Conservation (phyloP, 2,797 vertebrate genomes). For the Perodicticus potto region DNA sequence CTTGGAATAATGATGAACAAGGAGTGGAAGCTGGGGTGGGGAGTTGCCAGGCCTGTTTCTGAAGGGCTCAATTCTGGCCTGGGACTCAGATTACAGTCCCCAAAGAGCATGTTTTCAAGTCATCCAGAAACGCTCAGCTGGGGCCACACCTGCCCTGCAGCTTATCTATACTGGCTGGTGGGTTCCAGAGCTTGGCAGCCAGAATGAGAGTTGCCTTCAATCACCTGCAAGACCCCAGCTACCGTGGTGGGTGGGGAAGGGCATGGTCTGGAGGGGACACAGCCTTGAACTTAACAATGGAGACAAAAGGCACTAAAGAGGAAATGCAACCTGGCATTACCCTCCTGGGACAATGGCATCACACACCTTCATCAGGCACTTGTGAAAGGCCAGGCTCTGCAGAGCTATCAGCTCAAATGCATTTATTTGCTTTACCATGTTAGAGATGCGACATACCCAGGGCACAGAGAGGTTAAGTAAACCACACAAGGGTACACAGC, state of each 20-base stretch:
- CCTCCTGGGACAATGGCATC: rapidly evolving
- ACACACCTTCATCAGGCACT: rapidly evolving
- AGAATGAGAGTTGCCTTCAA: not conserved
- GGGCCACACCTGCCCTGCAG: rapidly evolving
- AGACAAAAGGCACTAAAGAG: not conserved
- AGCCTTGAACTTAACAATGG: not conserved
- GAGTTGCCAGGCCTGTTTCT: rapidly evolving
- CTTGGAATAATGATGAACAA: not conserved
- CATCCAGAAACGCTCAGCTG: not conserved
- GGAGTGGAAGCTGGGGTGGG: not conserved
- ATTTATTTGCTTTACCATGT: rapidly evolving
- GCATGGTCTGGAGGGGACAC: not conserved
- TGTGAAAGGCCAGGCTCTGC: not conserved
- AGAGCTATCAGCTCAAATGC: rapidly evolving
- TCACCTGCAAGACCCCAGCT: not conserved
- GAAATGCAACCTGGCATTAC: rapidly evolving
- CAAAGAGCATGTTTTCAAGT: rapidly evolving
- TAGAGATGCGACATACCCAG: no score
- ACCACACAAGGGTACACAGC: not conserved
- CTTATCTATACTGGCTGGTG: rapidly evolving
- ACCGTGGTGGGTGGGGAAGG: rapidly evolving
- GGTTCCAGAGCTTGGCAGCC: rapidly evolving
- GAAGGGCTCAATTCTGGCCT: not conserved
- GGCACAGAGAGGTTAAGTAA: not conserved
- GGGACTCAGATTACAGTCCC: no score